Percentiles rank a stretch among this genome's conserved stretches.
Conservation (phyloP, 2,113 vertebrate species). For the Danio rerio region GRCz12tu NC_133179.1:22650501-22651000, state of each 20-base stretch:
- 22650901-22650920: background rate
- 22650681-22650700: too few relatives aligned
- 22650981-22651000: conserved; percentile 6
- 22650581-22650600: too few relatives aligned
- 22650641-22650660: too few relatives aligned
- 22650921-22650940: conserved; percentile 37
- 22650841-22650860: background rate
- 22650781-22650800: background rate
- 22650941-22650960: conserved; percentile 46
- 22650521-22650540: too few relatives aligned
- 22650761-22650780: background rate
- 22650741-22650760: background rate
- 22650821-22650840: background rate
- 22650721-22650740: background rate
- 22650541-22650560: too few relatives aligned
- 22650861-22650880: conserved; percentile 5
- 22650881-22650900: background rate
- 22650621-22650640: too few relatives aligned
- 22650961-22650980: conserved; percentile 44
- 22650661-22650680: too few relatives aligned
- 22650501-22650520: too few relatives aligned
- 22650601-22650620: too few relatives aligned
- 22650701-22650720: background rate
- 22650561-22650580: too few relatives aligned
- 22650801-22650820: background rate